These are phyloP conservation scores for Volucella inflata DNA, from an alignment of 2,888 invertebrate species.

Conservation along the genomic window DNA sequence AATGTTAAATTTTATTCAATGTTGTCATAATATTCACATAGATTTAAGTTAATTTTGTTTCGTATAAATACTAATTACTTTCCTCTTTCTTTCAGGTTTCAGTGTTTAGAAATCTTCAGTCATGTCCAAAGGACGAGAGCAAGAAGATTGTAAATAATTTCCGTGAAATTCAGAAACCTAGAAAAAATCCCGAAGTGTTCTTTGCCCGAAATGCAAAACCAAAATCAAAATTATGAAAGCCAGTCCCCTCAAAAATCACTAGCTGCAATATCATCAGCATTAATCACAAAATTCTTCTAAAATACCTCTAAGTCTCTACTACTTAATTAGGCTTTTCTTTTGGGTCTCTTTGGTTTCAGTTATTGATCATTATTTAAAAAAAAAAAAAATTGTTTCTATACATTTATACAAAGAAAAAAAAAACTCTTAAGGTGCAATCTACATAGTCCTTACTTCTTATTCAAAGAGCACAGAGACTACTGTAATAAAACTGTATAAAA, in stretches of 20 bases:
- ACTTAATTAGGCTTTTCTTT: conserved; percentile 63
- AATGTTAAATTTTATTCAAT: no score
- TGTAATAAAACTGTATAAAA: conserved; percentile 14
- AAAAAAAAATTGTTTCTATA: conserved; percentile 17
- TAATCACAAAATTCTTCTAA: conserved; percentile 43
- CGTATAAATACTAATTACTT: conserved; percentile 3
- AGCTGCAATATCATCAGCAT: conserved; percentile 67
- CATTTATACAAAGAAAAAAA: conserved; percentile 29
- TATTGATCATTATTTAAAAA: conserved; percentile 29
- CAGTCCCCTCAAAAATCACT: conserved; percentile 53
- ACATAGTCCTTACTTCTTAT: conserved; percentile 27
- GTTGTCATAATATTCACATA: neutral
- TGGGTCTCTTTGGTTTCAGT: conserved; percentile 67
- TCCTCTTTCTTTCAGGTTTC: conserved; percentile 79
- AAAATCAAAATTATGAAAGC: conserved; percentile 83
- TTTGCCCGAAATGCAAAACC: conserved; percentile 83
- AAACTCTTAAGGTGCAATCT: conserved; percentile 58
- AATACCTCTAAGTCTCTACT: conserved; percentile 43
- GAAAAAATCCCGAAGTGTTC: conserved; percentile 82
- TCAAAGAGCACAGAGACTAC: conserved; percentile 43
- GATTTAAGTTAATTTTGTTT: neutral
- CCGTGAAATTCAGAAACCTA: conserved; percentile 83
- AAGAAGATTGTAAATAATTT: conserved; percentile 84
- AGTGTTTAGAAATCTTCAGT: conserved; percentile 83
- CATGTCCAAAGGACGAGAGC: conserved; percentile 83